Base-by-base conservation (phyloP, 1,140 invertebrate genomes). In the Drosophila navojoa region DNA sequence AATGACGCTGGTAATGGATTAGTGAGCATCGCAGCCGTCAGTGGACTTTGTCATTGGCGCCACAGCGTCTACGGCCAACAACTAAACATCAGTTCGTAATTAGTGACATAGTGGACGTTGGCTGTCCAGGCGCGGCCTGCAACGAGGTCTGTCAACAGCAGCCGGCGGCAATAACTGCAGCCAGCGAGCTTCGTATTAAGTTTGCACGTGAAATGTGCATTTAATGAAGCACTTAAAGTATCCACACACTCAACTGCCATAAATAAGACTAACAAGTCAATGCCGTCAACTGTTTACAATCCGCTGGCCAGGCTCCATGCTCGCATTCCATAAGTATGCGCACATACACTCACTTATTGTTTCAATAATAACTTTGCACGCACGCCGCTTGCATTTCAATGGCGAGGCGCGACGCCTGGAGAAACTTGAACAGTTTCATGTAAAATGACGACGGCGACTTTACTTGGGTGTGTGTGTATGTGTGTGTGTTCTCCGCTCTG, bases 1-100 rank as follows among this genome's bases (percentile, higher is more conserved):
- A 89, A 89, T 89, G 81, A 86, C 81, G 67, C 63, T 86, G 84
- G 84, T 89, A 89, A 89, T 89, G 84, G 84, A 89, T 89, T 89
- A 89, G 79, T 72, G 76, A 71, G 72, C 74, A 80, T 70, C 79
- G 72, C 81, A 78, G 67, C 45, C 54, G 67, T 66, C 73, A 64
- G 54, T 66, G 61, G 77, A 76, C 77, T 75, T 81, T 85, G 82
- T 78, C 67, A 61, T 50, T 68, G 76, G 64, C 71, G 79, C 76
- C 81, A 82, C 45, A 66, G 47, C 64, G 82, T 78, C 82, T 85
- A 71, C 68, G 77, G 49, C 77, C 77, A 60, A 61, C 80, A 77
- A 73, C 72, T 71, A 79, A 81, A 79, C 76, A 79, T 64, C 71
- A 79, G 32, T 45, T 54, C 76, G 79, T 87, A 86, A 86, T 86